A percentile compares a stretch with the other conserved stretches of the same genome.
Evolutionary conservation across 2,888 invertebrate genomes (phyloP).

Genomic region (Pharmacophagus antenor): DNA sequence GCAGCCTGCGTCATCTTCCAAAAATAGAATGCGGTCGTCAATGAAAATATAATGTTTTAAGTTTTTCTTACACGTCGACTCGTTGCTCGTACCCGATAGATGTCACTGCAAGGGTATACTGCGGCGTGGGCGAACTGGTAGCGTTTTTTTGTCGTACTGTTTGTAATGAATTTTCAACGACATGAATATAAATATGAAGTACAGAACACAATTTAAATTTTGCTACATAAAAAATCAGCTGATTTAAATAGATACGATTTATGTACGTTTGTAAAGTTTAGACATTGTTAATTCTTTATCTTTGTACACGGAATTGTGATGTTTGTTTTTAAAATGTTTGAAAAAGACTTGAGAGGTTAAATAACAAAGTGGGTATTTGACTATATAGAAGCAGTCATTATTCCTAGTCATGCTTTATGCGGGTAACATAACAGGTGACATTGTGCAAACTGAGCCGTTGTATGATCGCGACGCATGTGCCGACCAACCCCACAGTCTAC

Average conservation of each 20-base stretch:
- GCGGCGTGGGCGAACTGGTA: constrained; percentile 24
- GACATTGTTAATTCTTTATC: neutral
- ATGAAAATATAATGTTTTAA: constrained; percentile 38
- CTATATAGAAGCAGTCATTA: neutral
- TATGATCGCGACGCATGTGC: constrained; percentile 24
- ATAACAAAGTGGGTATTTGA: too few species aligned
- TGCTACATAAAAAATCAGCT: neutral
- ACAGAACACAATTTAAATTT: neutral
- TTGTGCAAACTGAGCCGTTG: constrained; percentile 10
- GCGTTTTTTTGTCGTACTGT: constrained; percentile 13
- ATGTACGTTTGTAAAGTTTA: too few species aligned
- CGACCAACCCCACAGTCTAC: constrained; percentile 38
- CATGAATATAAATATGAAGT: neutral
- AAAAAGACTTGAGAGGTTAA: too few species aligned
- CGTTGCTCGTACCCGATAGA: constrained; percentile 71
- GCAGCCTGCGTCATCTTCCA: constrained; percentile 64
- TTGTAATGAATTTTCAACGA: constrained; percentile 7
- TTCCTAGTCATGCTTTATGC: neutral
- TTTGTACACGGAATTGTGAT: neutral
- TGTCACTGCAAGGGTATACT: constrained; percentile 74
- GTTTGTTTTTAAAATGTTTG: neutral
- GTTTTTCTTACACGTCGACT: constrained; percentile 59
- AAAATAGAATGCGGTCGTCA: constrained; percentile 67
- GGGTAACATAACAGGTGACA: constrained; percentile 19
- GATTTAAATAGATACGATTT: too few species aligned